Evolutionary conservation across 2,113 vertebrate species (phyloP).

Genomic region (Anolis carolinensis): DNA sequence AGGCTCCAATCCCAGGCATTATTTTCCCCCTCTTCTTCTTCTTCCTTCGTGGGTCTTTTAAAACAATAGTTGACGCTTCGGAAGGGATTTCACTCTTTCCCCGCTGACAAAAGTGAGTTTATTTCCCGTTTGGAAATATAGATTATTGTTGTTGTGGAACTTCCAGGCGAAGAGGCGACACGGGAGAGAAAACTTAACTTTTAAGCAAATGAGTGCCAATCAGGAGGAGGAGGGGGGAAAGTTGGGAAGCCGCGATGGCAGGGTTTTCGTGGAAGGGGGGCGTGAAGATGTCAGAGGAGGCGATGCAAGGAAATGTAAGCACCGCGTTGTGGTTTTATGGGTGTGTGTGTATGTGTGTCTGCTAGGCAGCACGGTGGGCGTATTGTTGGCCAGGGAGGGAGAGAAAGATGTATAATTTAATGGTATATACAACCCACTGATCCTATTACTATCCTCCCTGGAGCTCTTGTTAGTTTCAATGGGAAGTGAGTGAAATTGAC

Average conservation of each 20-base stretch:
- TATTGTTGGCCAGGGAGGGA: constrained; percentile 88
- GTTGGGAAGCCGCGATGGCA: constrained; percentile 80
- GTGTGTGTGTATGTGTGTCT: too few relatives aligned
- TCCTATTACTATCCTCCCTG: constrained; percentile 86
- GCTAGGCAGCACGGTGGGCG: constrained; percentile 85
- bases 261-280: constrained; percentile 52
- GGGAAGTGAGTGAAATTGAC: constrained; percentile 91
- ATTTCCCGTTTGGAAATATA: too few relatives aligned
- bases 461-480: constrained; percentile 88
- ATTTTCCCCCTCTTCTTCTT: too few relatives aligned
- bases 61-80: too few relatives aligned
- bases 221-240: constrained; percentile 76
- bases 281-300: constrained; percentile 82
- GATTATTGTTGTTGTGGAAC: too few relatives aligned
- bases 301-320: constrained; percentile 86
- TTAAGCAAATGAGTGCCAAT: constrained; percentile 81
- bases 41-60: too few relatives aligned
- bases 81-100: too few relatives aligned
- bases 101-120: too few relatives aligned
- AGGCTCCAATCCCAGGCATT: too few relatives aligned
- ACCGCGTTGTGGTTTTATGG: constrained; percentile 84
- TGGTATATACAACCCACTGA: constrained; percentile 88
- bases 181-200: constrained; percentile 78
- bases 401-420: constrained; percentile 90
- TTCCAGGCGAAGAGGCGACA: too few relatives aligned